A percentile compares a stretch with the other conserved stretches of the same genome.
Conservation (phyloP, 1,140 invertebrate genomes). For the Drosophila athabasca region DNA sequence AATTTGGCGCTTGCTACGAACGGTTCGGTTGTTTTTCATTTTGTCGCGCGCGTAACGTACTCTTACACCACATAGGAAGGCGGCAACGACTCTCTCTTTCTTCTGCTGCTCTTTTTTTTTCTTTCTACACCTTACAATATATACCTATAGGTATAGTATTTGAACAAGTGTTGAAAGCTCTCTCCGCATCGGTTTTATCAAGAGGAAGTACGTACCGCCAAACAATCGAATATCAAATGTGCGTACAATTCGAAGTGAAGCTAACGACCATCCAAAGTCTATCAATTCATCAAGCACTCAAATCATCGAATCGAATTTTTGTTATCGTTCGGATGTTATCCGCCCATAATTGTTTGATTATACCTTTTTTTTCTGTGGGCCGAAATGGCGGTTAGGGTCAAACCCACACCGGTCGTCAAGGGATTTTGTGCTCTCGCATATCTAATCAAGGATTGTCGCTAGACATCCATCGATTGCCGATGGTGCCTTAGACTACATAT, state of each 20-base stretch:
- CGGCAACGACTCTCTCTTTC: constrained; percentile 9
- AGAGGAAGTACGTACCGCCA: neutral
- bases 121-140: constrained; percentile 29
- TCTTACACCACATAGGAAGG: too few species aligned
- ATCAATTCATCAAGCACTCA: constrained; percentile 6
- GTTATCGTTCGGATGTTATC: constrained; percentile 15
- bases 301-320: neutral
- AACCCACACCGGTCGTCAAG: too few species aligned
- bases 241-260: constrained; percentile 4
- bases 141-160: constrained; percentile 35
- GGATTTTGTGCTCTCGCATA: constrained; percentile 13
- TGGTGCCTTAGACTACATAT: constrained; percentile 35
- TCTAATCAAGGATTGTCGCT: constrained; percentile 41
- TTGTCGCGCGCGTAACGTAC: too few species aligned
- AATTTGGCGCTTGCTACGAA: constrained; percentile 68
- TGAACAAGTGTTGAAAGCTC: constrained; percentile 22
- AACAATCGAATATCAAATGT: constrained; percentile 36
- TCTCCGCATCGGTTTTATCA: constrained; percentile 24
- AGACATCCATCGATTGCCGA: constrained; percentile 38
- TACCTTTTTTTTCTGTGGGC: neutral
- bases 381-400: neutral
- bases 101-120: constrained; percentile 9
- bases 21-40: constrained; percentile 58
- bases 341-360: constrained; percentile 3
- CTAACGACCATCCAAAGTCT: neutral